These are phyloP conservation scores for Diarsia dahlii DNA, from an alignment of 2,888 invertebrate genomes.

Conservation along the genomic window DNA sequence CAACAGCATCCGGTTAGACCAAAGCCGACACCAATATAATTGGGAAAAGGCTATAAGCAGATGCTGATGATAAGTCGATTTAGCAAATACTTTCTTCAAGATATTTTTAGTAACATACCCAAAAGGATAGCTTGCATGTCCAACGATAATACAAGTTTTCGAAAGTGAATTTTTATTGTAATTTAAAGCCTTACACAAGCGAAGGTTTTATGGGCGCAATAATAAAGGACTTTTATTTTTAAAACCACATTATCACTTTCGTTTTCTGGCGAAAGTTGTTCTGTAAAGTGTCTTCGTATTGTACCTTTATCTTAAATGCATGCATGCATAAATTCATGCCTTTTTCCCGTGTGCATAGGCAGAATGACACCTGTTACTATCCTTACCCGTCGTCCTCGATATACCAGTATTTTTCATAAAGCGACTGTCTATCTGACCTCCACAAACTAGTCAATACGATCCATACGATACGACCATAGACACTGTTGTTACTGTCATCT, in stretches of 20 bases:
- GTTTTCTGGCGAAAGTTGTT: constrained; percentile 36
- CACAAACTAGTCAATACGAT: no score
- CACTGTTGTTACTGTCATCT: no score
- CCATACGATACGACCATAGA: no score
- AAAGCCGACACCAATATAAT: neutral
- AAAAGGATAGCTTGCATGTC: constrained; percentile 7
- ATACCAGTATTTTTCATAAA: no score
- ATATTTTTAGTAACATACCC: no score
- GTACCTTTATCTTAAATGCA: neutral
- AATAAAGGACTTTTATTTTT: constrained; percentile 44
- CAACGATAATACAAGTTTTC: constrained; percentile 19
- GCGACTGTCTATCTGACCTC: no score
- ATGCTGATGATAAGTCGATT: no score
- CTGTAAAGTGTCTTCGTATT: neutral
- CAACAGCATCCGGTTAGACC: no score
- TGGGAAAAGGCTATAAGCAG: neutral
- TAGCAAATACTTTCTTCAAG: no score
- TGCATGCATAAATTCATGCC: neutral
- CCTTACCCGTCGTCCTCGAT: no score
- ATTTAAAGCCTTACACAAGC: constrained; percentile 7
- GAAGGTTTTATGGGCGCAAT: constrained; percentile 36
- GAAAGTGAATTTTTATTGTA: constrained; percentile 43
- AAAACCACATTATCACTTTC: constrained; percentile 31
- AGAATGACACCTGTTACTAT: no score
- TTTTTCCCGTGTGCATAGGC: no score